Base-by-base conservation (phyloP, 2,797 vertebrate species). In the Vespertilio murinus region DNA sequence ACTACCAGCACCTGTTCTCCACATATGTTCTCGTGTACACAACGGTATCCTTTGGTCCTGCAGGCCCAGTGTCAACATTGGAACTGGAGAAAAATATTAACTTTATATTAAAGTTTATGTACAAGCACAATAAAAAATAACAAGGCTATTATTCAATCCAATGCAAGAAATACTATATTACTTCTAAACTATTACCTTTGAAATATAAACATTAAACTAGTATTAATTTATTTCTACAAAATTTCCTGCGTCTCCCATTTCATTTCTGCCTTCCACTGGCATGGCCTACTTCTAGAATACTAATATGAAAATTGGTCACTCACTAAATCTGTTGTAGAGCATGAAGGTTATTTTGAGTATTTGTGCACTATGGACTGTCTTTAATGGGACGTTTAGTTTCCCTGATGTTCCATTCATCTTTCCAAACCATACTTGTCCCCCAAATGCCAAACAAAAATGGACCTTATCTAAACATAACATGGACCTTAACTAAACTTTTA, bases 1-100 rank as follows among this genome's bases (percentile, higher is more conserved):
- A 64, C 93, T 86, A 83, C 45, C 30, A 61, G 52, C 98, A 98
- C 98, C 98, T 99, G 93, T 92, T 98, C 89, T 97, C 98, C 96
- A 97, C 91, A 92, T 97, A 98, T 23, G 97, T 97, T 71, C 97
- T 96, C 79, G 88, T 97, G 71, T 97, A 98, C 45, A 96, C 33
- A 88, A 96, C 38, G 47, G 70, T 74, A 11, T 95, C 61, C n/a
- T 97, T 94, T 85, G 98, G 93, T 91, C 97, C 98, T 97, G 90
- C 94, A 47, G 94, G 73, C 40, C 94, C 98, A 94, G 71, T 97
- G 97, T 98, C 97, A 86, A 5, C 35, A 69, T 96, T 97, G 90
- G 98, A 98, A 64, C 98, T 99, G 74, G 22, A 49, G n/a, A 70
- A 49, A 97, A 88, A 67, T 79, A 67, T 70, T 79, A 45, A 92